phyloP scores from a whole-genome alignment of 2,888 invertebrate species.

The Mycalesis mineus region DNA sequence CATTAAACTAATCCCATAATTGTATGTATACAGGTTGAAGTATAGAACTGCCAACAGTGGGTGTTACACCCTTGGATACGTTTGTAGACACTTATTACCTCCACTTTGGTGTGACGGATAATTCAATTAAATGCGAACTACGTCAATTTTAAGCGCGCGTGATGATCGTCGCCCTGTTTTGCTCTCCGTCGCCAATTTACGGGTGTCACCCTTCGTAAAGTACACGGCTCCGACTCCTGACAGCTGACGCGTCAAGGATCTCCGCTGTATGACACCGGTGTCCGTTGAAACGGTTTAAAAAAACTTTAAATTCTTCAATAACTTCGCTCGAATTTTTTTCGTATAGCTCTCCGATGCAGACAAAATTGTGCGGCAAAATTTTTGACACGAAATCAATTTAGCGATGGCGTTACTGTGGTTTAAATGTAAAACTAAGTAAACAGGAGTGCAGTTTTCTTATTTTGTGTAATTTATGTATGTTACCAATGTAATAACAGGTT shows the following conservation, averaged over 20 bases:
- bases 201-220: constrained; percentile 23
- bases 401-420: too few relatives aligned
- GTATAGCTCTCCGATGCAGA: neutral
- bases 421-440: too few relatives aligned
- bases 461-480: too few relatives aligned
- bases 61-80: neutral
- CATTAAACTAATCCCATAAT: too few relatives aligned
- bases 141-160: constrained; percentile 1
- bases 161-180: constrained; percentile 14
- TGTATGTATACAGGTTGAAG: too few relatives aligned
- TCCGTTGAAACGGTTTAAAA: neutral
- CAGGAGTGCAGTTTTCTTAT: too few relatives aligned
- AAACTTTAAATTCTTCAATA: neutral
- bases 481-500: too few relatives aligned
- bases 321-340: neutral
- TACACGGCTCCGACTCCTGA: constrained; percentile 21
- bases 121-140: constrained; percentile 17
- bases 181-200: constrained; percentile 23
- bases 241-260: constrained; percentile 21
- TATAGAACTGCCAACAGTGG: neutral
- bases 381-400: too few relatives aligned
- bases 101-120: neutral
- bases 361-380: too few relatives aligned
- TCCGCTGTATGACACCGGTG: constrained; percentile 13
- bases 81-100: neutral